These are phyloP conservation scores for Phoxinus dragarum DNA, from an alignment of 2,797 vertebrate species.

Conservation along the genomic window DNA sequence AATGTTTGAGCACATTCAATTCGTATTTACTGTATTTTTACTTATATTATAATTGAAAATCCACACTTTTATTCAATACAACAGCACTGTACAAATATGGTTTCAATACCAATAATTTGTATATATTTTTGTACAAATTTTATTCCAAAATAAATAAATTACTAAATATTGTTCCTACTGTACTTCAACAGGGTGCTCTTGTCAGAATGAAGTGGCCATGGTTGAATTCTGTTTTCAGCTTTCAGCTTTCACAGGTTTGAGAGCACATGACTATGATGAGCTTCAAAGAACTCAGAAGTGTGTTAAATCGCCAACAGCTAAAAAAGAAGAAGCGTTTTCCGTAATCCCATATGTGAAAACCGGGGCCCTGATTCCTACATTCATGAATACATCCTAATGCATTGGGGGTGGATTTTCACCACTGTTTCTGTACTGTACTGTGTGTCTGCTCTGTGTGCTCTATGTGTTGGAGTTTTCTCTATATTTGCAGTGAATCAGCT, in stretches of 20 bases:
- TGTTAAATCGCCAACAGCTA: neutral
- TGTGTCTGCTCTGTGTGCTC: neutral
- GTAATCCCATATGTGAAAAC: neutral
- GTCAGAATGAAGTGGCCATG: neutral
- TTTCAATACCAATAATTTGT: too few species aligned
- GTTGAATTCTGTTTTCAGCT: neutral
- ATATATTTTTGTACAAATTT: too few species aligned
- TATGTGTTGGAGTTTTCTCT: neutral
- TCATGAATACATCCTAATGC: neutral
- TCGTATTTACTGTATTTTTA: neutral
- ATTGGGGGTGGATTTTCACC: neutral
- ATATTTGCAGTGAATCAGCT: neutral
- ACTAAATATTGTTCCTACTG: neutral
- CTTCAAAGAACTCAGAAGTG: neutral
- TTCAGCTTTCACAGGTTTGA: neutral
- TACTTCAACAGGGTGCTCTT: neutral
- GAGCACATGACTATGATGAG: neutral
- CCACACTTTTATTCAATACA: neutral
- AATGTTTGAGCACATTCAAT: constrained; percentile 21
- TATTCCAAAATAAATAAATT: neutral
- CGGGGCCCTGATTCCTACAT: neutral
- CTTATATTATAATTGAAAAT: neutral
- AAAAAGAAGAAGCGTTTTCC: neutral
- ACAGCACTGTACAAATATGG: neutral
- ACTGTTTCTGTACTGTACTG: neutral